These are phyloP conservation scores for Leguminivora glycinivorella DNA, from an alignment of 1,140 invertebrate species.

Conservation along the genomic window DNA sequence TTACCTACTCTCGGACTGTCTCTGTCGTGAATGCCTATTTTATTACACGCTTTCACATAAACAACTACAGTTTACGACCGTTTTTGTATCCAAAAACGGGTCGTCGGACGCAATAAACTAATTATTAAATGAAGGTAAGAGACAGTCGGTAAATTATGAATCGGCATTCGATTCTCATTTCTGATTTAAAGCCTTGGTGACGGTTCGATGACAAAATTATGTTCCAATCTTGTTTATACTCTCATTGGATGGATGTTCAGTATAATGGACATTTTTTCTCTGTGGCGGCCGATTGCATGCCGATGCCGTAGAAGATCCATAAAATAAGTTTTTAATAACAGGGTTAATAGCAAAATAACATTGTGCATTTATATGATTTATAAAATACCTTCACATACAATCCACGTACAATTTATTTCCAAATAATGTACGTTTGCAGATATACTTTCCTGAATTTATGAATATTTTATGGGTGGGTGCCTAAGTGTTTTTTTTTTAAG, in stretches of 20 bases:
- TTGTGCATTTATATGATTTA: too few species aligned
- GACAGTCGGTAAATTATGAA: constrained; percentile 44
- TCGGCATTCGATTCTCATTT: constrained; percentile 41
- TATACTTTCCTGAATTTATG: too few species aligned
- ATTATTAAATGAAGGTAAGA: constrained; percentile 47
- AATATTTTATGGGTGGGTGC: too few species aligned
- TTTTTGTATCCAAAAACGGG: constrained; percentile 51
- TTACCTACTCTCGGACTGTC: constrained; percentile 57
- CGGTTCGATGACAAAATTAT: constrained; percentile 54
- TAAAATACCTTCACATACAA: too few species aligned
- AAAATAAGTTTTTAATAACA: background rate
- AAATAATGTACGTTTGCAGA: too few species aligned
- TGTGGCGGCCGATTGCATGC: background rate
- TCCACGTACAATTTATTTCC: too few species aligned
- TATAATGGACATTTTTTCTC: constrained; percentile 52
- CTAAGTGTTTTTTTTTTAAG: too few species aligned
- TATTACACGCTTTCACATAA: constrained; percentile 61
- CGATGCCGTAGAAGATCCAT: background rate
- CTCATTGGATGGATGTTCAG: constrained; percentile 47
- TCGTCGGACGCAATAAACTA: constrained; percentile 46
- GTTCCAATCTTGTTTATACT: constrained; percentile 53
- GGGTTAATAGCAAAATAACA: background rate
- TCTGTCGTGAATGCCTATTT: constrained; percentile 53
- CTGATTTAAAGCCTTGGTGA: constrained; percentile 46
- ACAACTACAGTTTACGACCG: constrained; percentile 56